Percentiles rank a stretch among this genome's conserved stretches.
These are phyloP conservation scores for Holocentrus rufus DNA, from an alignment of 2,797 vertebrate species.

Conservation along the genomic window DNA sequence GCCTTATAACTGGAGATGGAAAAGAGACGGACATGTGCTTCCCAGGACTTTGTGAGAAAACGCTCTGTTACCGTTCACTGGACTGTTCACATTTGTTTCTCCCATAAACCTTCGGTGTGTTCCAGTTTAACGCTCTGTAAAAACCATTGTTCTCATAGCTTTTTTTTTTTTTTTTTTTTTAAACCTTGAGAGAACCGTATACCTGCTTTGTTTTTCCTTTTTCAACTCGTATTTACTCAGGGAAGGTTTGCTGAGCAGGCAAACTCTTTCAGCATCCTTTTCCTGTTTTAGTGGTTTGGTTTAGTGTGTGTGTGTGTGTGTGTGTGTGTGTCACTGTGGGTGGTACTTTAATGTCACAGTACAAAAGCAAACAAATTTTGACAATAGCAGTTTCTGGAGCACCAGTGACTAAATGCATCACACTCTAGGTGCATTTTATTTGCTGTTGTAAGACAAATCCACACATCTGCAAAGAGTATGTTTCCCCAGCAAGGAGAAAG, in stretches of 20 bases:
- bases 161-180: too few relatives aligned
- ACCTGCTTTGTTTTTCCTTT: conserved; percentile 9
- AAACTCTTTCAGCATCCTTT: conserved; percentile 12
- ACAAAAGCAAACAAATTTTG: conserved; percentile 41
- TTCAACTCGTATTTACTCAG: conserved; percentile 15
- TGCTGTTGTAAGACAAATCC: conserved; percentile 26
- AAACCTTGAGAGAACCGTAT: conserved; percentile 5
- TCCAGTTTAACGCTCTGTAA: conserved; percentile 42
- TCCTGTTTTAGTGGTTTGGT: conserved; percentile 1
- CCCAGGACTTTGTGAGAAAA: conserved; percentile 35
- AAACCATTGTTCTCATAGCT: conserved; percentile 32
- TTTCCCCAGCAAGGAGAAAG: neutral
- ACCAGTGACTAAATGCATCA: conserved; percentile 6
- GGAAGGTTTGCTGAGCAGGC: conserved; percentile 17
- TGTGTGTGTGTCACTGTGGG: conserved; percentile 12
- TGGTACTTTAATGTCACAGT: conserved; percentile 29
- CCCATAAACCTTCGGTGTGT: conserved; percentile 23
- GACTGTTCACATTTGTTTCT: conserved; percentile 40
- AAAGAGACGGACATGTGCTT: conserved; percentile 30
- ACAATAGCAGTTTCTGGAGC: conserved; percentile 43
- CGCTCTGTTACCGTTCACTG: conserved; percentile 32
- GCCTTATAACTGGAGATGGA: conserved; percentile 2
- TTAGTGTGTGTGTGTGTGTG: conserved; percentile 20
- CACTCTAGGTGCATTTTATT: conserved; percentile 36
- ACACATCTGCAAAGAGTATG: neutral